Conservation (phyloP, 2,113 vertebrate genomes). For the Thunnus thynnus region DNA sequence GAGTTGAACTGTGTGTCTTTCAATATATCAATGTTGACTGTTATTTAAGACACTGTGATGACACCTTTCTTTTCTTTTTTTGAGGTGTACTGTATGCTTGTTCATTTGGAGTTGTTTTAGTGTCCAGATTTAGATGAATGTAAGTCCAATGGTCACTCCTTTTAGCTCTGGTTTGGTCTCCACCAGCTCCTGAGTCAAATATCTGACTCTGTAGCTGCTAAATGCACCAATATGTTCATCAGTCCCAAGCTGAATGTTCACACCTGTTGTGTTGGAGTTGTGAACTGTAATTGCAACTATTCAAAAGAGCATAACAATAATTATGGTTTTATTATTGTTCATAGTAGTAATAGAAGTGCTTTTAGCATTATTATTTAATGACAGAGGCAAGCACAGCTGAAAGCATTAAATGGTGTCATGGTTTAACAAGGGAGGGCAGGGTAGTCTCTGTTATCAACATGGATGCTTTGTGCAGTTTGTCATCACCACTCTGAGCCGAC, state of each 20-base stretch:
- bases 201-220: too few species aligned
- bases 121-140: too few species aligned
- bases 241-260: background rate
- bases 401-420: conserved; percentile 8
- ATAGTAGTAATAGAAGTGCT: background rate
- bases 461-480: conserved; percentile 35
- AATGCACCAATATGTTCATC: too few species aligned
- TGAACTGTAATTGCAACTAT: background rate
- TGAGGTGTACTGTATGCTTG: too few species aligned
- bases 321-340: conserved; percentile 2
- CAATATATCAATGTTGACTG: too few species aligned
- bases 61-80: too few species aligned
- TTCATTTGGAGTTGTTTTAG: too few species aligned
- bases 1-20: too few species aligned
- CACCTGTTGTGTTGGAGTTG: conserved; percentile 6
- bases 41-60: too few species aligned
- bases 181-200: too few species aligned
- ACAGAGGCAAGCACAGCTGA: background rate
- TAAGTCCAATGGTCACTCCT: too few species aligned
- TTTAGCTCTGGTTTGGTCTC: too few species aligned
- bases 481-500: conserved; percentile 40
- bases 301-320: conserved; percentile 24
- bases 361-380: conserved; percentile 37
- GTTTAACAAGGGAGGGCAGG: conserved; percentile 39
- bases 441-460: conserved; percentile 12